Base-by-base conservation (phyloP, 1,140 invertebrate species). In the Pararge aegeria region DNA sequence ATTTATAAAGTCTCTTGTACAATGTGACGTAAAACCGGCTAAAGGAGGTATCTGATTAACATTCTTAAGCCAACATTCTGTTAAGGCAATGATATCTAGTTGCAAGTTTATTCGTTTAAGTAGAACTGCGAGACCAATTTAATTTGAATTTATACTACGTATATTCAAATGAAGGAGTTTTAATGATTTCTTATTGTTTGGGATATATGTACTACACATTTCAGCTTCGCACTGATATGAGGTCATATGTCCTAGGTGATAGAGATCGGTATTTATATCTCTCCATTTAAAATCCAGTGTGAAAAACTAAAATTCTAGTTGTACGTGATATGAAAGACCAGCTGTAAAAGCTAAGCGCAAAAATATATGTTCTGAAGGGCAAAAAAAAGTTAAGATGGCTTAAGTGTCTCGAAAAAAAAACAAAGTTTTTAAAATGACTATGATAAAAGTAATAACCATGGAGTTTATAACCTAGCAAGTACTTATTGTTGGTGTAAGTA, bases 191-290 rank as follows among this genome's bases (percentile, higher is more conserved):
- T 20, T 34, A 24, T 30, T 34, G 7, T 34, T 24, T 13, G 24
- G 12, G 6, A 51, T 51, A 24, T 34, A 34, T 19, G 18, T 51
- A 51, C 5, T 51, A 34, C 49, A 51, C 27, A 34, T 21, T 48
- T 48, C 44, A 12, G 44, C 19, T 21, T 20, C 18, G 21, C 44
- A 48, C 20, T 48, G 4, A 51, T 24, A 51, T 10, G 49, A 21
- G n/a, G 1, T 18, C 29, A 51, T 34, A 16, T 51, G 30, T 18
- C 49, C 49, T 51, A 51, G 6, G 34, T 51, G 30, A 9, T 51
- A 4, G 24, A 51, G 49, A 13, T 51, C 49, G n/a, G 46, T 10
- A n/a, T 49, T 49, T 13, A 51, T 51, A 51, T 51, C 12, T 9
- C 13, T 51, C n/a, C 27, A 34, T 15, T 30, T 6, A 51, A 51